phyloP scores from a whole-genome alignment of 2,888 invertebrate species.

The Folsomia manolachei region DNA sequence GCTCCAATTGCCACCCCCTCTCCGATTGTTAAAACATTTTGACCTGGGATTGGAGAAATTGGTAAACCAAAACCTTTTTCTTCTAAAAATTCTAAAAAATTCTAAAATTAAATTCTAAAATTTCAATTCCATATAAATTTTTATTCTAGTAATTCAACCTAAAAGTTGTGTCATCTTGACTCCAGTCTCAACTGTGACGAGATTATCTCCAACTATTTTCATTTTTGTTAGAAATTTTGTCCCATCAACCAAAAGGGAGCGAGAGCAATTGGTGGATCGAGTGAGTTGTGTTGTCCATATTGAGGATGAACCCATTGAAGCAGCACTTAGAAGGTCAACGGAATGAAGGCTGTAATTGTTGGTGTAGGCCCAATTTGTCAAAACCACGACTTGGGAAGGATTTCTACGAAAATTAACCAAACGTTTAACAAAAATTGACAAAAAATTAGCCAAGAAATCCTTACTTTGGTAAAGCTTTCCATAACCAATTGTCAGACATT shows the following conservation, averaged over 20 bases:
- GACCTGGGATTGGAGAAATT: conserved; percentile 1
- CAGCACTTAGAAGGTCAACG: background rate
- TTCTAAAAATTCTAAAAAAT: conserved; percentile 12
- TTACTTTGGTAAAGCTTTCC: background rate
- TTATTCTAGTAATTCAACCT: too few species aligned
- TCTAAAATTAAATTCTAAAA: too few species aligned
- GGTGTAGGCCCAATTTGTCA: conserved; percentile 11
- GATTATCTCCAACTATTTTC: conserved; percentile 1
- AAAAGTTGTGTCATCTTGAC: background rate
- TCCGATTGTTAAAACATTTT: background rate
- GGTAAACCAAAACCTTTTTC: background rate
- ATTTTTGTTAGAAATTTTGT: background rate
- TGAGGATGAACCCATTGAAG: background rate
- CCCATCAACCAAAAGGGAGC: background rate
- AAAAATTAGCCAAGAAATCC: too few species aligned
- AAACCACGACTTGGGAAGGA: background rate
- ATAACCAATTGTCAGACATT: background rate
- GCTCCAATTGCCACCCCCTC: conserved; percentile 6
- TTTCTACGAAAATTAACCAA: too few species aligned
- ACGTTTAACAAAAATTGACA: too few species aligned
- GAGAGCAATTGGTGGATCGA: background rate
- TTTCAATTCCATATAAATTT: too few species aligned
- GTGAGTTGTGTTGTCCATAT: background rate
- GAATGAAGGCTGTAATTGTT: conserved; percentile 3
- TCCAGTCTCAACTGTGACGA: conserved; percentile 10